phyloP scores from a whole-genome alignment of 2,888 invertebrate species.

The Trichacis sp. region DNA sequence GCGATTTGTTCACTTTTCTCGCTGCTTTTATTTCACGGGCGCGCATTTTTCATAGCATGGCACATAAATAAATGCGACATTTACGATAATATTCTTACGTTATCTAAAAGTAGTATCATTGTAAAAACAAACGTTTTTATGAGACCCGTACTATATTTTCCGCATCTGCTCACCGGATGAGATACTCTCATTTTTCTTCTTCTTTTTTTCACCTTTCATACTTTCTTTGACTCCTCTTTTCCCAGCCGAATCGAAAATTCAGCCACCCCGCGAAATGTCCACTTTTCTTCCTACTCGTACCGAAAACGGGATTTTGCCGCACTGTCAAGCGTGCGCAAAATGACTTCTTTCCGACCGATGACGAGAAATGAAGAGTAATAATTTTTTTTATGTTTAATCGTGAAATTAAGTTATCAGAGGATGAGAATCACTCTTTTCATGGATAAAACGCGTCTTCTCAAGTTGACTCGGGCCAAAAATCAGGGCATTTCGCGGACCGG shows the following conservation, averaged over 20 bases:
- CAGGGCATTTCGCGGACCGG: slow-evolving; percentile 13
- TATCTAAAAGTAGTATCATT: slow-evolving; percentile 64
- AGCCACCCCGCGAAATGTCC: slow-evolving; percentile 7
- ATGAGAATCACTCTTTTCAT: too few relatives aligned
- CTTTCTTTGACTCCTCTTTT: slow-evolving; percentile 7
- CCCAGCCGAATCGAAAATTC: slow-evolving; percentile 15
- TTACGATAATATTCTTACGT: slow-evolving; percentile 54
- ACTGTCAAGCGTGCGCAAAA: too few relatives aligned
- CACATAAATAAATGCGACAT: slow-evolving; percentile 61
- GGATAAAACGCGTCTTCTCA: too few relatives aligned
- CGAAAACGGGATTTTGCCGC: too few relatives aligned
- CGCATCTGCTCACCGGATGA: slow-evolving; percentile 31
- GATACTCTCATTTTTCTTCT: slow-evolving; percentile 29
- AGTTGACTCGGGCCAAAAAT: too few relatives aligned
- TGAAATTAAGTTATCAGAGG: too few relatives aligned
- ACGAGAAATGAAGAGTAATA: too few relatives aligned
- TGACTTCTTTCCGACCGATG: too few relatives aligned
- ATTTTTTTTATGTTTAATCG: too few relatives aligned
- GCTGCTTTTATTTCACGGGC: slow-evolving; percentile 21
- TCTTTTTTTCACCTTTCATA: slow-evolving; percentile 16
- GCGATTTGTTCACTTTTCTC: slow-evolving; percentile 19
- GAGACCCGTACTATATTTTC: slow-evolving; percentile 52
- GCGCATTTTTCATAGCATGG: slow-evolving; percentile 49
- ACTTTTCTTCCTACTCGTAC: too few relatives aligned
- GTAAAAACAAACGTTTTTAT: slow-evolving; percentile 61